Evolutionary conservation across 2,888 invertebrate species (phyloP).

Genomic region (Branchinecta sandiegonensis): DNA sequence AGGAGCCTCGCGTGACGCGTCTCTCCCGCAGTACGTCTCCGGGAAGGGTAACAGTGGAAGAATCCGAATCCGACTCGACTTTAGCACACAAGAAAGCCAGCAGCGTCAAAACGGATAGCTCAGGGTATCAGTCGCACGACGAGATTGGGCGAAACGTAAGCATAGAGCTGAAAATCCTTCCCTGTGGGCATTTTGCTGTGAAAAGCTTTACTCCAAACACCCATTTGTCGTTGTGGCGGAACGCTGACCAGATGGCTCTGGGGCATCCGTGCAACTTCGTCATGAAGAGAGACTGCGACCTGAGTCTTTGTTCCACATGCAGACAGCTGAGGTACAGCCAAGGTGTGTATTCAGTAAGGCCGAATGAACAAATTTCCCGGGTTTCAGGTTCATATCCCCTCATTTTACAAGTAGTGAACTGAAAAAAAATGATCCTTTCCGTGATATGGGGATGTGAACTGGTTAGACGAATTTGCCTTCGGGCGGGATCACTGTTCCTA

Average conservation of each 20-base stretch:
- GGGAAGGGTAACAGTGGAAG: neutral
- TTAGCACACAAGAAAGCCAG: neutral
- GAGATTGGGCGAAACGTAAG: neutral
- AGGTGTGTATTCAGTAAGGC: neutral
- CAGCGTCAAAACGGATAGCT: neutral
- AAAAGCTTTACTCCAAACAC: neutral
- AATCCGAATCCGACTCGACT: neutral
- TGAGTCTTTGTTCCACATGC: neutral
- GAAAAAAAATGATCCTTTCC: too few species aligned
- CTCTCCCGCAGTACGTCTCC: neutral
- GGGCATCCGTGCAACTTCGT: slow-evolving; percentile 4
- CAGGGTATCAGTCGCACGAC: neutral
- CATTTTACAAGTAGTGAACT: too few species aligned
- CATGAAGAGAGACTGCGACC: neutral
- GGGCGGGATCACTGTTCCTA: too few species aligned
- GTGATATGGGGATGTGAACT: too few species aligned
- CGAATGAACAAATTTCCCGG: too few species aligned
- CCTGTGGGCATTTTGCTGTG: slow-evolving; percentile 5
- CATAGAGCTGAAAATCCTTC: slow-evolving; percentile 2
- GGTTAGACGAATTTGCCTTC: too few species aligned
- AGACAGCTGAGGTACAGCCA: neutral
- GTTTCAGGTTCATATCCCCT: too few species aligned
- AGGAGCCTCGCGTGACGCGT: neutral
- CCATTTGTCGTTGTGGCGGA: neutral
- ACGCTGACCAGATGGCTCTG: neutral